phyloP scores from a whole-genome alignment of 2,888 invertebrate genomes.

The Rosalia funebris region DNA sequence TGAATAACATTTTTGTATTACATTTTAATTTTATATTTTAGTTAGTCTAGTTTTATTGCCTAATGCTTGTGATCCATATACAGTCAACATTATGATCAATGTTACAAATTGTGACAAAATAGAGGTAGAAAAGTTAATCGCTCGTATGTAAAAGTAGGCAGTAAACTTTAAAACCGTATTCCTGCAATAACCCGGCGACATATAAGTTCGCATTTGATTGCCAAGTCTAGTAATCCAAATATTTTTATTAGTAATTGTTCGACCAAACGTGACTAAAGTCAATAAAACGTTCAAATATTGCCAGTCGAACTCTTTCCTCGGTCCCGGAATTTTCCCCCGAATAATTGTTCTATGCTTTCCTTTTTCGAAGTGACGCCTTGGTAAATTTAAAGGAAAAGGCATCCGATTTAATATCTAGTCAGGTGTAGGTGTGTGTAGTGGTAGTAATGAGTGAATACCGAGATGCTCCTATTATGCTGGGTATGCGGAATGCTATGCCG shows the following conservation, averaged over 20 bases:
- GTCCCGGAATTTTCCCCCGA: constrained; percentile 41
- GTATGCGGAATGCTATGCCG: constrained; percentile 48
- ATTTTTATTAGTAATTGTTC: constrained; percentile 44
- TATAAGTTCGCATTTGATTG: no score
- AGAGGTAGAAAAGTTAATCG: no score
- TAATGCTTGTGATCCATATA: no score
- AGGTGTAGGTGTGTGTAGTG: constrained; percentile 47
- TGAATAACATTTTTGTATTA: no score
- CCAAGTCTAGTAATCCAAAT: constrained; percentile 39
- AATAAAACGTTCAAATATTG: constrained; percentile 40
- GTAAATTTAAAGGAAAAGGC: constrained; percentile 44
- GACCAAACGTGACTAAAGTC: constrained; percentile 38
- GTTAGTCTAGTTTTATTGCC: no score
- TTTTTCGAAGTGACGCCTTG: constrained; percentile 35
- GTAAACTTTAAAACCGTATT: no score
- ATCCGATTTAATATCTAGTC: constrained; percentile 52
- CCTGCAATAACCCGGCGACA: no score
- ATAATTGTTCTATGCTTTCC: constrained; percentile 44
- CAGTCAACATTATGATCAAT: no score
- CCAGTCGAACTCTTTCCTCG: constrained; percentile 16
- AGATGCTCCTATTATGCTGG: constrained; percentile 48
- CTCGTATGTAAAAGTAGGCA: no score
- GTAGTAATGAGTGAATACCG: constrained; percentile 54
- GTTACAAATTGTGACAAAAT: no score
- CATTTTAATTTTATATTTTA: no score